Evolutionary conservation across 2,888 invertebrate species (phyloP), one percentile per base, ranked within the genome.

Genomic region (Chrysodeixis includens): DNA sequence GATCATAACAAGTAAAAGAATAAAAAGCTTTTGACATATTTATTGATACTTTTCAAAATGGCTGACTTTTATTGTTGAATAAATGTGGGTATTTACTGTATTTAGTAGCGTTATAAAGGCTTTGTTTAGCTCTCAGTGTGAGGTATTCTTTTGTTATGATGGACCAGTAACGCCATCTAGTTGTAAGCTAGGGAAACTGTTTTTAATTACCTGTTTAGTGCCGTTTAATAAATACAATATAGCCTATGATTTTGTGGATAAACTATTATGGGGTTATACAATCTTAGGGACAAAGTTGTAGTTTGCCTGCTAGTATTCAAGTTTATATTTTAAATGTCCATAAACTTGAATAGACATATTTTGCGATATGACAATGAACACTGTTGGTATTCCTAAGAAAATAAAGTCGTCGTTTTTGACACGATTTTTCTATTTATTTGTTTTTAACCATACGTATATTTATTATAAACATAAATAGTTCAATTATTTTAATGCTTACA

Each of bases 21-120:
- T 70, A 71, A 78, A 76, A 76, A 55, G 64, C 14, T 83, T 87
- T 85, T 92, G 91, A 92, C 90, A 92, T 90, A 92, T 93, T 93
- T 93, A 92, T 90, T 85, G 89, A 72, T 74, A n/a, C 89, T 89
- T 90, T 87, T 73, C 56, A 77, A 88, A 88, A 84, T 74, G 79
- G 83, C 80, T 79, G 92, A 93, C 93, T 79, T 92, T 92, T 91
- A 92, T 83, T 87, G 84, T 79, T 87, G 71, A 80, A 93, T 93
- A 93, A 93, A 93, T 88, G 91, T 90, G 81, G 91, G 89, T 93
- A 90, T 93, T 93, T 93, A 93, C 91, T 92, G 89, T 93, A 90
- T 93, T 93, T 93, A 93, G 91, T 92, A 84, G 87, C 88, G 82
- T 91, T 92, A 91, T 91, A 90, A 91, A 88, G 88, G 84, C 89